Evolutionary conservation across 1,140 invertebrate genomes (phyloP), one percentile per base, ranked within the genome.

Genomic region (Contarinia nasturtii): DNA sequence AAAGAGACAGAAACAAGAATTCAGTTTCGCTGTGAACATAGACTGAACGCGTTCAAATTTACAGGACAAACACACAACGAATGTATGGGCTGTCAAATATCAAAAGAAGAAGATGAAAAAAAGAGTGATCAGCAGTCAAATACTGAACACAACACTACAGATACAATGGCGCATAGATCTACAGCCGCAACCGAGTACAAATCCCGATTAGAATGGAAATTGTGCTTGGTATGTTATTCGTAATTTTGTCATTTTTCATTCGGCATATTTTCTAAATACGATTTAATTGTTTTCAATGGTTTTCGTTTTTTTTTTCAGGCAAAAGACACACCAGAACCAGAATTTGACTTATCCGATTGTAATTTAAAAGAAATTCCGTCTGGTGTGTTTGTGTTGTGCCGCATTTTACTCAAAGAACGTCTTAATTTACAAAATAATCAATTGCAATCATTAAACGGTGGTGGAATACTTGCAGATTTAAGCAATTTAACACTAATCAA

Each of bases 331-430:
- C 81, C 81, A 15, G 81, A 82, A 57, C 73, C 77, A 48, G 65
- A 76, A 43, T 86, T 82, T 59, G 81, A 86, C 64, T 60, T 86
- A 49, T 77, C 79, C 2, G 75, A 79, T 49, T 85, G 81, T 64
- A 67, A 70, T 52, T 67, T 85, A 44, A 72, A 71, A 54, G 64
- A 70, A 45, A 71, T 86, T 38, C 82, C 82, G 19, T 67, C 73
- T 46, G 80, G 81, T 44, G 79, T 83, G 50, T 86, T 76, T 66
- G 76, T 78, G 2, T 64, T 83, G 34, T 86, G 82, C 60, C 79
- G 77, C 61, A 79, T 86, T 38, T 79, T 83, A 53, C 72, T 79
- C 47, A 87, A 87, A 66, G 74, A 79, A 53, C 63, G 66, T 40
- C 62, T 84, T 44, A 67, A 74, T 55, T 64, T 86, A 49, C 65